phyloP scores from a whole-genome alignment of 2,113 vertebrate species.

The Grantiella picta region DNA sequence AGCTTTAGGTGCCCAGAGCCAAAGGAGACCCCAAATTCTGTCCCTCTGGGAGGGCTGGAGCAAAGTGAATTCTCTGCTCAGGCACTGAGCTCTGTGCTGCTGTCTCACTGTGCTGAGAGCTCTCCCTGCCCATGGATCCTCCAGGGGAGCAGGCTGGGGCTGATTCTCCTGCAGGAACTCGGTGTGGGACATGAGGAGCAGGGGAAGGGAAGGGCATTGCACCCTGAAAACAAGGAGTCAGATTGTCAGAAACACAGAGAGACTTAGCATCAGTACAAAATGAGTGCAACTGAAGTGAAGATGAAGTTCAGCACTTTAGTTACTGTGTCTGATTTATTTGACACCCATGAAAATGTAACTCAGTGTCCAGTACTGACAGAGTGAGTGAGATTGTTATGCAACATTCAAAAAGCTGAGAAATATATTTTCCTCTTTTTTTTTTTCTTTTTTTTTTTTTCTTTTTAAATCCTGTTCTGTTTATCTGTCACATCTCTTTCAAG shows the following conservation, averaged over 20 bases:
- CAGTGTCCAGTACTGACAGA: not conserved
- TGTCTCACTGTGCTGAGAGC: not conserved
- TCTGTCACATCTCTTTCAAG: not conserved
- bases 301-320: not conserved
- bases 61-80: not conserved
- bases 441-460: not conserved
- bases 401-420: not conserved
- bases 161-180: not conserved
- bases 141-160: not conserved
- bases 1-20: not conserved
- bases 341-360: not conserved
- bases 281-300: not conserved
- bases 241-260: not conserved
- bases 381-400: not conserved
- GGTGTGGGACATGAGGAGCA: not conserved
- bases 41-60: not conserved
- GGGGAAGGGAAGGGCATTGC: not conserved
- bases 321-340: not conserved
- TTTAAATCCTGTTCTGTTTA: not conserved
- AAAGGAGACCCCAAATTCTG: not conserved
- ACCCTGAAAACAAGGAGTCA: not conserved
- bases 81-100: not conserved
- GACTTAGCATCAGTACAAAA: not conserved
- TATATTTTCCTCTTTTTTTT: not conserved
- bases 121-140: not conserved